Evolutionary conservation across 2,888 invertebrate genomes (phyloP).

Genomic region (Zygogramma bicolorata): DNA sequence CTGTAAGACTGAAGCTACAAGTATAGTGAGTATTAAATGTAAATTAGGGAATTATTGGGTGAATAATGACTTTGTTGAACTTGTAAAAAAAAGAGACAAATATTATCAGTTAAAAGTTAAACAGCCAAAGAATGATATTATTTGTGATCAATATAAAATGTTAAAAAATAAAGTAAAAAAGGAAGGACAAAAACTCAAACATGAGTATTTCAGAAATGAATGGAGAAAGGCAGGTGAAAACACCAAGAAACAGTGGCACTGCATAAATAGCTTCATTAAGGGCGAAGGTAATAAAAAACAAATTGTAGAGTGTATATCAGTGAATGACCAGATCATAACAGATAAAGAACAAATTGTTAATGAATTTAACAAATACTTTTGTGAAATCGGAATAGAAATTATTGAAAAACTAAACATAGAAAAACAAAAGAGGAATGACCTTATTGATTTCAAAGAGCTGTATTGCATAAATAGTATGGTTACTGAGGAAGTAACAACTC

Average conservation of each 20-base stretch:
- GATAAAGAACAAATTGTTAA: slow-evolving; percentile 12
- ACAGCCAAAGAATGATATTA: slow-evolving; percentile 6
- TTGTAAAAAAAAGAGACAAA: slow-evolving; percentile 11
- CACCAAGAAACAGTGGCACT: slow-evolving; percentile 2
- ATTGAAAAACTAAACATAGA: too few relatives aligned
- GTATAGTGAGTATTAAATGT: slow-evolving; percentile 3
- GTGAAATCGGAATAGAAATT: too few relatives aligned
- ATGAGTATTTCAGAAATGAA: too few relatives aligned
- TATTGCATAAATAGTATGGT: too few relatives aligned
- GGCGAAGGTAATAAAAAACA: neutral
- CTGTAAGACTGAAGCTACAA: too few relatives aligned
- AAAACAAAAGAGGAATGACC: too few relatives aligned
- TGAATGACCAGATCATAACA: slow-evolving; percentile 8
- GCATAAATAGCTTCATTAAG: slow-evolving; percentile 11
- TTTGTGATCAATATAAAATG: slow-evolving; percentile 1
- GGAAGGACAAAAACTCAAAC: slow-evolving; percentile 7
- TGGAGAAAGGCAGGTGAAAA: slow-evolving; percentile 9
- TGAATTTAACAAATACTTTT: too few relatives aligned
- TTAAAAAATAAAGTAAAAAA: slow-evolving; percentile 9
- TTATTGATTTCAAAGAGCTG: too few relatives aligned
- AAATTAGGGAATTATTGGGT: slow-evolving; percentile 6
- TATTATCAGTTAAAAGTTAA: slow-evolving; percentile 19
- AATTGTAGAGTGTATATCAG: slow-evolving; percentile 9
- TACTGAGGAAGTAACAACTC: too few relatives aligned
- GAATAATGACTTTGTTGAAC: slow-evolving; percentile 10